These are phyloP conservation scores for Pagrus major DNA, from an alignment of 2,113 vertebrate species.

Conservation along the genomic window DNA sequence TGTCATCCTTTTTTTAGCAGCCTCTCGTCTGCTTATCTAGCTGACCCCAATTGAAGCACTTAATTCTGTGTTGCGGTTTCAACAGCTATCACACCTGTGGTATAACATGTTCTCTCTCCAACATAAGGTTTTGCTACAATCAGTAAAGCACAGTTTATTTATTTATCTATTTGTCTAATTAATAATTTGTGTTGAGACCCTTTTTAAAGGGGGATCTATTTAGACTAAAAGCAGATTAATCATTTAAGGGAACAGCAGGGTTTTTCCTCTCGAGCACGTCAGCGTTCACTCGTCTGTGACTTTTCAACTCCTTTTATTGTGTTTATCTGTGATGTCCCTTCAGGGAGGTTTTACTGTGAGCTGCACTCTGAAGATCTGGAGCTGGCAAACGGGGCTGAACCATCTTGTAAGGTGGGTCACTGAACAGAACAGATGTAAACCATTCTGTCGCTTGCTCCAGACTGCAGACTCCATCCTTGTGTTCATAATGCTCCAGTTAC, in stretches of 20 bases:
- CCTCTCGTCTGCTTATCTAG: background rate
- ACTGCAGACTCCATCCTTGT: conserved; percentile 15
- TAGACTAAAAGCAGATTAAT: conserved; percentile 43
- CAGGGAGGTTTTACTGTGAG: conserved; percentile 86
- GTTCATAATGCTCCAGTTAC: conserved; percentile 2
- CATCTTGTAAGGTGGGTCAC: conserved; percentile 69
- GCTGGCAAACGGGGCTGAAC: conserved; percentile 37
- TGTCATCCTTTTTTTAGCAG: conserved; percentile 10
- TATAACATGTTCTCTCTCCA: background rate
- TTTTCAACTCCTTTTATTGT: conserved; percentile 8
- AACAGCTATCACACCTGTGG: conserved; percentile 22
- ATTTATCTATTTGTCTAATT: conserved; percentile 61
- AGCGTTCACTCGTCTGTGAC: conserved; percentile 20
- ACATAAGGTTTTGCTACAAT: background rate
- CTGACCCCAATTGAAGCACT: background rate
- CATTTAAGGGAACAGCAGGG: conserved; percentile 32
- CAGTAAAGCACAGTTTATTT: conserved; percentile 37
- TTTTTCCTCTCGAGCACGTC: conserved; percentile 1
- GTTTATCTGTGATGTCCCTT: conserved; percentile 37
- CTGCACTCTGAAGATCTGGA: conserved; percentile 80
- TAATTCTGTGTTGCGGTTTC: background rate
- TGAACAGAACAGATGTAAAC: conserved; percentile 21
- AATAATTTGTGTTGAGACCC: conserved; percentile 55
- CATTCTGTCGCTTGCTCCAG: background rate
- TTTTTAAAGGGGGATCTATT: conserved; percentile 9